Conservation (phyloP, 1,140 invertebrate genomes). For the Vanessa tameamea region DNA sequence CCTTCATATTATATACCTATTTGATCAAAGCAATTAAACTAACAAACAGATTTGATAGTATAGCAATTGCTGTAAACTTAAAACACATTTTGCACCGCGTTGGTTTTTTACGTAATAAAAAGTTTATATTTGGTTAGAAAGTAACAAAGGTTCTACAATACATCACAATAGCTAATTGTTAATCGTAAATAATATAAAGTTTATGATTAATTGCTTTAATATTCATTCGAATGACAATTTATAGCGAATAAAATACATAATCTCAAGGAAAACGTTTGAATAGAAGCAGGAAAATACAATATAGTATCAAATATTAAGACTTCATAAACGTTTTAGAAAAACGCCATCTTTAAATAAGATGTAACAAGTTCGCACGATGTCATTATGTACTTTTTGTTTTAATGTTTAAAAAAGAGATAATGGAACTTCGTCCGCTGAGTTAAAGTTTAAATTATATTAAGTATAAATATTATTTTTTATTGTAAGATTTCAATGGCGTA, state of each 20-base stretch:
- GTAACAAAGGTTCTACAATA: neutral
- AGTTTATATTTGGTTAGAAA: neutral
- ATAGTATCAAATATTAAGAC: constrained; percentile 14
- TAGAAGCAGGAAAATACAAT: constrained; percentile 19
- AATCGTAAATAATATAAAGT: neutral
- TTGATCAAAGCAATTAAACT: too few species aligned
- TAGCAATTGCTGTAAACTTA: too few species aligned
- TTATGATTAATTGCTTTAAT: neutral
- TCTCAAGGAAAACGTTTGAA: constrained; percentile 6
- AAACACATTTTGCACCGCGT: too few species aligned
- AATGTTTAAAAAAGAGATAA: neutral
- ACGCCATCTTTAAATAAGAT: constrained; percentile 6
- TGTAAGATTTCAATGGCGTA: too few species aligned
- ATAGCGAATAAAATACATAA: constrained; percentile 13
- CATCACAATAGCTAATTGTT: neutral
- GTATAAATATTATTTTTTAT: too few species aligned
- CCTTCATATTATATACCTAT: too few species aligned
- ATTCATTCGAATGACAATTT: neutral
- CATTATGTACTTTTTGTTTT: neutral
- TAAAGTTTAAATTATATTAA: neutral
- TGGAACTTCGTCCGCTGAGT: neutral
- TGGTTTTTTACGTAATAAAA: too few species aligned
- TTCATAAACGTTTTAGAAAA: constrained; percentile 3
- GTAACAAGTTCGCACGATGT: constrained; percentile 1
- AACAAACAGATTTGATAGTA: too few species aligned